Evolutionary conservation across 2,797 vertebrate species (phyloP).

Genomic region (Arnoldichthys spilopterus): DNA sequence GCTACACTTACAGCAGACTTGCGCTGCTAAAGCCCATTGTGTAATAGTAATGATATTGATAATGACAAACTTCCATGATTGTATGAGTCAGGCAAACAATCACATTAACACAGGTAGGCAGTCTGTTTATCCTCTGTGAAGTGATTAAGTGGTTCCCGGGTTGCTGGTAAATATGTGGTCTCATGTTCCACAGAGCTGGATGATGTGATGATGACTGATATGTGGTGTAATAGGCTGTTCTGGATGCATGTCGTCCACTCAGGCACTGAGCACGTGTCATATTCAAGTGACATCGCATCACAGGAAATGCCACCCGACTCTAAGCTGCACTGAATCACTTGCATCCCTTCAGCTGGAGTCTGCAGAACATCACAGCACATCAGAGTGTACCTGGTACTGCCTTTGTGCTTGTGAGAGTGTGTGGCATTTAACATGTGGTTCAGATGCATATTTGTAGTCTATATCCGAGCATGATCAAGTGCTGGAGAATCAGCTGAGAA

Average conservation of each 20-base stretch:
- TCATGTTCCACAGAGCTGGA: constrained; percentile 4
- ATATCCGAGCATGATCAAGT: not conserved
- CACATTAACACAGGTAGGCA: constrained; percentile 30
- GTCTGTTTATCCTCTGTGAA: constrained; percentile 6
- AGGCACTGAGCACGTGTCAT: not conserved
- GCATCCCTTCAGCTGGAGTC: not conserved
- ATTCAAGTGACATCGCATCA: not conserved
- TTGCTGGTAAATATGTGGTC: not conserved
- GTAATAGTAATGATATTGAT: constrained; percentile 9
- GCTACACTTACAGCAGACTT: not conserved
- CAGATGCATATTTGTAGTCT: not conserved
- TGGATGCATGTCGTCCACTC: constrained; percentile 6
- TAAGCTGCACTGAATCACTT: constrained; percentile 5
- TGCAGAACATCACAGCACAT: not conserved
- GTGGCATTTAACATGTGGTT: constrained; percentile 11
- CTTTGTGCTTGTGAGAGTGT: not conserved
- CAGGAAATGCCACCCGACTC: constrained; percentile 5
- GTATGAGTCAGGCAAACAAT: constrained; percentile 20
- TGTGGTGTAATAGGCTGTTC: constrained; percentile 18
- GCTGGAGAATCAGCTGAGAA: constrained; percentile 2
- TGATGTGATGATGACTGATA: constrained; percentile 24
- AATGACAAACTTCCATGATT: constrained; percentile 16
- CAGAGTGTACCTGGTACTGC: not conserved
- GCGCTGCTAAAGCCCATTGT: not conserved
- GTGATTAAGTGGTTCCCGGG: not conserved